Conservation (phyloP, 2,888 invertebrate species). For the Eueremaeus valkanovi region DNA sequence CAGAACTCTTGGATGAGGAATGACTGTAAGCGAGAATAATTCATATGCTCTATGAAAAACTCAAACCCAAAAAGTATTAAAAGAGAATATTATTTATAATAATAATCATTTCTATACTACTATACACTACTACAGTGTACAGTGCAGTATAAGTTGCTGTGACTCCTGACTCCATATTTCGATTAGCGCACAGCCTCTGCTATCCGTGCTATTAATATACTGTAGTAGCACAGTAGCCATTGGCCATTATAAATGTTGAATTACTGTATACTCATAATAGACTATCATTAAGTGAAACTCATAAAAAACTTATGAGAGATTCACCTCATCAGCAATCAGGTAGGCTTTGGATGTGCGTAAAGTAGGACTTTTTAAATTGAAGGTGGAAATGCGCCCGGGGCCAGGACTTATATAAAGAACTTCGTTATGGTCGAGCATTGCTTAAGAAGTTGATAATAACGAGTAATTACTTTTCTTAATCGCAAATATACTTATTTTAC, state of each 20-base stretch:
- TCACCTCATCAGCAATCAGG: conserved; percentile 3
- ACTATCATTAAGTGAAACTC: conserved; percentile 29
- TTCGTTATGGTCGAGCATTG: conserved; percentile 4
- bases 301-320: not conserved
- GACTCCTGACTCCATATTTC: not conserved
- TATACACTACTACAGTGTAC: no score
- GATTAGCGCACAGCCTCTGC: not conserved
- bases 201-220: not conserved
- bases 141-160: no score
- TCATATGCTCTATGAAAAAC: not conserved
- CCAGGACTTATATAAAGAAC: conserved; percentile 6
- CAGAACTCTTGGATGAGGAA: not conserved
- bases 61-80: conserved; percentile 1
- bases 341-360: conserved; percentile 12
- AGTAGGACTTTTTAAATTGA: conserved; percentile 30
- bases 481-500: conserved; percentile 10
- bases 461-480: conserved; percentile 29
- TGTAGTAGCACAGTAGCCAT: not conserved
- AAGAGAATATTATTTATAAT: not conserved
- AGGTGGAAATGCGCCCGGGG: conserved; percentile 15
- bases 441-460: conserved; percentile 15
- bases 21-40: not conserved
- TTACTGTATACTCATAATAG: not conserved
- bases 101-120: not conserved
- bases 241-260: not conserved